Evolutionary conservation across 1,140 invertebrate genomes (phyloP).

Genomic region (Choristoneura fumiferana): DNA sequence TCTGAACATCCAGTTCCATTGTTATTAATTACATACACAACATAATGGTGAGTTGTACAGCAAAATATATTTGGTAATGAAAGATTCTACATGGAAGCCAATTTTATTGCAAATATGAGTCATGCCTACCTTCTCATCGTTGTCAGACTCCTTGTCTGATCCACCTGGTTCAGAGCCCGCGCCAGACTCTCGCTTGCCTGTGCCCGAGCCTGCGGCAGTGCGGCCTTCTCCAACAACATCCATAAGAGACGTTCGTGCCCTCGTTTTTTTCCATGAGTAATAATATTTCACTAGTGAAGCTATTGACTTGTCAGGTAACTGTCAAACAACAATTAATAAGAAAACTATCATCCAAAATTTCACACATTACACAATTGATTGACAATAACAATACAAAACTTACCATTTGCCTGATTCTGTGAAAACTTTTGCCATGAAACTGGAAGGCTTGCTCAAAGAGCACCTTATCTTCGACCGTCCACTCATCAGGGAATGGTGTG

Average conservation of each 20-base stretch:
- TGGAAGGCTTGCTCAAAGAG: slow-evolving; percentile 98
- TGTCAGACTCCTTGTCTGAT: slow-evolving; percentile 92
- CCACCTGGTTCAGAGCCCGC: slow-evolving; percentile 88
- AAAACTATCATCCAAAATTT: too few relatives aligned
- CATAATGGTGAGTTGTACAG: slow-evolving; percentile 23
- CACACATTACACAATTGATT: too few relatives aligned
- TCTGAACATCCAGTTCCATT: slow-evolving; percentile 14
- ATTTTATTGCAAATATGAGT: neutral
- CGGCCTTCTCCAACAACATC: slow-evolving; percentile 82
- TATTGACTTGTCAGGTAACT: slow-evolving; percentile 96
- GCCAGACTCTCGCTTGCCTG: slow-evolving; percentile 80
- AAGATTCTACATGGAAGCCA: slow-evolving; percentile 14
- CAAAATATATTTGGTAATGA: slow-evolving; percentile 30
- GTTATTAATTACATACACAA: slow-evolving; percentile 14
- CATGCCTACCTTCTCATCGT: slow-evolving; percentile 91
- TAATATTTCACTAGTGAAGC: slow-evolving; percentile 98
- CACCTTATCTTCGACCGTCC: slow-evolving; percentile 98
- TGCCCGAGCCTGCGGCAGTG: slow-evolving; percentile 79
- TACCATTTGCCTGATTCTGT: slow-evolving; percentile 98
- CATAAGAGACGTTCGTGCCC: slow-evolving; percentile 95
- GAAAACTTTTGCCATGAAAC: slow-evolving; percentile 99
- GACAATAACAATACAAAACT: slow-evolving; percentile 49
- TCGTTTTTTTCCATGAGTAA: slow-evolving; percentile 98
- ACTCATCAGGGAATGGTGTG: slow-evolving; percentile 98
- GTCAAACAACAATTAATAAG: slow-evolving; percentile 28